Conservation (phyloP, 1,140 invertebrate species). For the Anthonomus grandis region DNA sequence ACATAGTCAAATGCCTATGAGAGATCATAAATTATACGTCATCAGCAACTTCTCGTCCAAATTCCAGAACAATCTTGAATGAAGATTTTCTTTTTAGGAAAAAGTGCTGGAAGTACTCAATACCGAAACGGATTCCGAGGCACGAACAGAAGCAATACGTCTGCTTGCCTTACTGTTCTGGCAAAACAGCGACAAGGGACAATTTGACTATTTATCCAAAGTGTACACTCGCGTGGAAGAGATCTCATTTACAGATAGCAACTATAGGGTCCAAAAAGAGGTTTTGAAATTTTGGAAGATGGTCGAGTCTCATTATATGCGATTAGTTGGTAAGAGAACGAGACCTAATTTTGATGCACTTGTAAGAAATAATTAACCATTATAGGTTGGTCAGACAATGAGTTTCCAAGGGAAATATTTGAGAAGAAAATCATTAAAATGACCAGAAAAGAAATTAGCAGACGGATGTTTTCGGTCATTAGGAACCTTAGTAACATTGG, state of each 20-base stretch:
- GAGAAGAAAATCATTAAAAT: neutral
- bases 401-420: neutral
- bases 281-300: neutral
- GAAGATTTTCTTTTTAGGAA: no score
- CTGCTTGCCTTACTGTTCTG: neutral
- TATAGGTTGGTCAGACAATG: neutral
- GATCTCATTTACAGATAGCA: neutral
- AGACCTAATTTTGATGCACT: neutral
- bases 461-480: neutral
- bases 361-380: neutral
- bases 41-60: no score
- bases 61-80: no score
- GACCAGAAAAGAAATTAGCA: neutral
- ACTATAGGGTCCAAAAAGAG: neutral
- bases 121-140: neutral
- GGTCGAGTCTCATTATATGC: neutral
- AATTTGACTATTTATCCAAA: neutral
- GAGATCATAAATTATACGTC: no score
- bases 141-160: neutral
- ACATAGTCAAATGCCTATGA: no score
- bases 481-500: neutral
- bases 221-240: neutral
- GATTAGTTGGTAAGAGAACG: neutral
- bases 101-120: neutral
- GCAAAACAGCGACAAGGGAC: neutral